These are phyloP conservation scores for Acomys russatus DNA, from an alignment of 2,797 vertebrate species.

Conservation along the genomic window DNA sequence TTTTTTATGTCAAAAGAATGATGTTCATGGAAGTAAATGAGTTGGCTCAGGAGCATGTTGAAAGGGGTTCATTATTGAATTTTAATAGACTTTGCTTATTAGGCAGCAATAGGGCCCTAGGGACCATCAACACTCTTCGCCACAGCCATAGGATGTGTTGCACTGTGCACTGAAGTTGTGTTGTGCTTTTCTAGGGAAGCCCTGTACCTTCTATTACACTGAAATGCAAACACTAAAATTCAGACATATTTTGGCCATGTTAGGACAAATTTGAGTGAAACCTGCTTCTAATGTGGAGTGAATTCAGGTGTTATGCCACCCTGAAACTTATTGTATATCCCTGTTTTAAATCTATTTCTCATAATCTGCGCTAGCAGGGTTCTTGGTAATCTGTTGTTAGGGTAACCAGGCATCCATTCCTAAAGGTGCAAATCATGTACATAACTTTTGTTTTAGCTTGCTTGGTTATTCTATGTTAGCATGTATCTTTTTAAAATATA, in stretches of 20 bases:
- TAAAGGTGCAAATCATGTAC: slow-evolving; percentile 50
- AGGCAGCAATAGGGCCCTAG: slow-evolving; percentile 68
- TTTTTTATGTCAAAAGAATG: slow-evolving; percentile 58
- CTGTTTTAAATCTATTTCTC: slow-evolving; percentile 68
- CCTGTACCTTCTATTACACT: slow-evolving; percentile 78
- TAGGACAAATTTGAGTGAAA: slow-evolving; percentile 72
- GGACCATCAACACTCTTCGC: slow-evolving; percentile 66
- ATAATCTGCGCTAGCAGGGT: slow-evolving; percentile 64
- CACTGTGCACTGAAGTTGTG: slow-evolving; percentile 71
- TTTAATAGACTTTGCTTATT: slow-evolving; percentile 77
- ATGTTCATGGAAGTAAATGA: slow-evolving; percentile 73
- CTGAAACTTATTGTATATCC: slow-evolving; percentile 63
- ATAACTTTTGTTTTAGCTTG: slow-evolving; percentile 63
- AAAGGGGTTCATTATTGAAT: slow-evolving; percentile 75
- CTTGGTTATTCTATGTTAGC: slow-evolving; percentile 45
- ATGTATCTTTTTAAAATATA: slow-evolving; percentile 56
- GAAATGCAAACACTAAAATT: slow-evolving; percentile 69
- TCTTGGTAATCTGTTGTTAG: slow-evolving; percentile 62
- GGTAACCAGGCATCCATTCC: slow-evolving; percentile 68
- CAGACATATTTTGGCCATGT: slow-evolving; percentile 68
- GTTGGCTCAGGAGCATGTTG: slow-evolving; percentile 69
- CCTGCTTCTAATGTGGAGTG: slow-evolving; percentile 52
- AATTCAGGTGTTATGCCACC: slow-evolving; percentile 65
- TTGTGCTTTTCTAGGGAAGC: slow-evolving; percentile 61
- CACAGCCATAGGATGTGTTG: slow-evolving; percentile 60